Base-by-base conservation (phyloP, 2,888 invertebrate genomes). In the Chloroclystis v-ata region DNA sequence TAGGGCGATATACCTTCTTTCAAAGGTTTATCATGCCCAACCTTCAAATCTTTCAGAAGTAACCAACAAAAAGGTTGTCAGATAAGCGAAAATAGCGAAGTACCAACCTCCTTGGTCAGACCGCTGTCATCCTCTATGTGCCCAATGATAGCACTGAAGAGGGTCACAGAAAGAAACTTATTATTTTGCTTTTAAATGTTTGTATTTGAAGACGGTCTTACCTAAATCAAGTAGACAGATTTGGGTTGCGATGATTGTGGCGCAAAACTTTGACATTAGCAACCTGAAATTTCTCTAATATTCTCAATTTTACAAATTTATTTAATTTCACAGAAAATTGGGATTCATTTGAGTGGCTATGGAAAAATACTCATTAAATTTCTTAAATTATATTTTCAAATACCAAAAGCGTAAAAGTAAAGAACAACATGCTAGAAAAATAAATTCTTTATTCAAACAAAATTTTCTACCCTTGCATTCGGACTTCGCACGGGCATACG, bases 401-500 rank as follows among this genome's bases (percentile, higher is more conserved):
- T n/a, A n/a, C n/a, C n/a, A n/a, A n/a, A n/a, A n/a, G n/a, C n/a
- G n/a, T 20, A 20, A 20, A 20, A 20, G 20, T 20, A 20, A 20
- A 20, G 20, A 4, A 20, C 2, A 20, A 20, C 5, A 4, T 20
- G 5, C 2, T 4, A 2, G 20, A 20, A 20, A 20, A 20, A 20
- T 5, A 5, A 20, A 16, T 14, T 28, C 13, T 1, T 9, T 9
- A 30, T 49, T 43, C 26, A 39, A 45, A 47, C 11, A 30, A 10
- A 43, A 25, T 33, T 37, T 30, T 25, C 61, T 53, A 68, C 70
- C 73, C 74, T 73, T 74, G 73, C 76, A 73, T 60, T 62, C 63
- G 65, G 72, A 64, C 65, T 58, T 60, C 66, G 66, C 74, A 79
- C 79, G 74, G 75, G 75, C 61, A 73, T 61, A 72, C 73, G 67